Evolutionary conservation across 2,113 vertebrate species (phyloP), one percentile per base, ranked within the genome.

Genomic region (Pyxicephalus adspersus): DNA sequence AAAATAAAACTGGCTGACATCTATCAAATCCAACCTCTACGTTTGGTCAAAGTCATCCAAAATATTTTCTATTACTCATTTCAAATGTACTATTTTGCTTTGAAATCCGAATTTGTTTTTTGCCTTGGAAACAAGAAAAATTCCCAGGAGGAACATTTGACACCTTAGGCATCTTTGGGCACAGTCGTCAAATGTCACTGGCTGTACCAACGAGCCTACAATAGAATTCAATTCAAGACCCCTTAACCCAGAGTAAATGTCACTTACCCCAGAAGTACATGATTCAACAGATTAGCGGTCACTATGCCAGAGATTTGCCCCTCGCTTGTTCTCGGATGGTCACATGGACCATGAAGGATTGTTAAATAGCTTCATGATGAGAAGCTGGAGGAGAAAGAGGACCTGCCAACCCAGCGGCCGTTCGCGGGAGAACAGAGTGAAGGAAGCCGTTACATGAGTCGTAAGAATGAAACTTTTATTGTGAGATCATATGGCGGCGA

Each of bases 381-480:
- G 70, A 81, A 81, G 26, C 28, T 19, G 61, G 64, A 50, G 45
- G 25, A 81, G 79, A 54, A 29, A 55, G 28, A 66, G 61, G 70
- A 82, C 61, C 61, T 82, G 80, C 70, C 80, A 82, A 64, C 51
- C 63, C 70, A 75, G 64, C 80, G 75, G 71, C 80, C 80, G 60
- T 75, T 66, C 71, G 58, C 80, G 66, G 71, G 80, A 82, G 80
- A 82, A 82, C 65, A 82, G 64, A 82, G 70, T 61, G 50, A 73
- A 65, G 71, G 79, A 82, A 82, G 75, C 71, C 57, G 80, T 82
- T 82, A 74, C 80, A 82, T 63, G 80, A 51, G 66, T 82, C 52
- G 31, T 82, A 82, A 81, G 70, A 79, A 82, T 38, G 51, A 75
- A 82, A 74, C 70, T 82, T 82, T 82, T 75, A 82, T 82, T 82